These are phyloP conservation scores for Bufo bufo DNA, from an alignment of 2,113 vertebrate species.

Conservation along the genomic window DNA sequence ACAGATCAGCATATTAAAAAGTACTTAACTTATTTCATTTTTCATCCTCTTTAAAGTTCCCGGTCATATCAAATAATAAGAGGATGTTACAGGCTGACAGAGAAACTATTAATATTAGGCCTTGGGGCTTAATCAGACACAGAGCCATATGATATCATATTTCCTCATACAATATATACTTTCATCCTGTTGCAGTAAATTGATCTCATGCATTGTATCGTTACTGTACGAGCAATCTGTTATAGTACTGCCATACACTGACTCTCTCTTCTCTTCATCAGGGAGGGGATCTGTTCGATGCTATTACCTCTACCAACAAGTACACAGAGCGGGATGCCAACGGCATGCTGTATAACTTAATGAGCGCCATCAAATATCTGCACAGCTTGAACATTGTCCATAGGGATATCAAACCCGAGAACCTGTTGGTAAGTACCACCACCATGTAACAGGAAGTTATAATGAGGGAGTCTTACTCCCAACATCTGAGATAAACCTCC, in stretches of 20 bases:
- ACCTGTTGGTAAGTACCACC: conserved; percentile 85
- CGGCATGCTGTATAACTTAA: conserved; percentile 95
- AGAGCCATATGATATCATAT: not conserved
- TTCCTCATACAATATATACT: not conserved
- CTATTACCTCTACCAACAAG: conserved; percentile 96
- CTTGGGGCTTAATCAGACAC: conserved; percentile 8
- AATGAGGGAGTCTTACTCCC: too few species aligned
- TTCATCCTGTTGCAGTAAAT: not conserved
- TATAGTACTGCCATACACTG: not conserved
- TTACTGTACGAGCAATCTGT: not conserved
- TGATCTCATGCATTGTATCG: too few species aligned
- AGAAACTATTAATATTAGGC: not conserved
- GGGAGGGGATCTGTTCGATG: conserved; percentile 98
- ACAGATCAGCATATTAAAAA: conserved; percentile 5
- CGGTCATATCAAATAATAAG: conserved; percentile 16
- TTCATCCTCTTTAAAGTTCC: conserved; percentile 9
- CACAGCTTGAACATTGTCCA: conserved; percentile 95
- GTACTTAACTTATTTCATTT: conserved; percentile 35
- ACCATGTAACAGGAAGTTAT: not conserved
- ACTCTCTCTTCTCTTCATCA: conserved; percentile 66
- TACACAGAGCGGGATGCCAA: conserved; percentile 97
- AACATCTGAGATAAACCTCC: too few species aligned
- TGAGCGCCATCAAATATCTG: conserved; percentile 96
- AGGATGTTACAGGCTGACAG: not conserved
- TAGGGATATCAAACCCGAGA: conserved; percentile 97